Conservation (phyloP, 1,140 invertebrate species). For the Heliconius hermathena region DNA sequence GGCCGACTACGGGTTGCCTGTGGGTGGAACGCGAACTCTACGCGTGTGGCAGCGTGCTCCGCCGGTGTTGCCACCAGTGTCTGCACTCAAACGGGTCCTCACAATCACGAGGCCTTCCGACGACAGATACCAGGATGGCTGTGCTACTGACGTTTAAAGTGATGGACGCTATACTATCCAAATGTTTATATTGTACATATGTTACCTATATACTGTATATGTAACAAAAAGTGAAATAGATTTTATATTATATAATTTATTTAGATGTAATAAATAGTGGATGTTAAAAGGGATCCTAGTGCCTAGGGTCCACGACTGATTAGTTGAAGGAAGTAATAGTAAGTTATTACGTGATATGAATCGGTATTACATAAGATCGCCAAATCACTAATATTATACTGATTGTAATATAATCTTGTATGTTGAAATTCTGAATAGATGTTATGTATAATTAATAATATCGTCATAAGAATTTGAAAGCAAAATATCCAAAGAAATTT, state of each 20-base stretch:
- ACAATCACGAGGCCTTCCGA: conserved; percentile 91
- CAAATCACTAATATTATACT: conserved; percentile 72
- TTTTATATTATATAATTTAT: conserved; percentile 81
- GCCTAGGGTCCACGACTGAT: conserved; percentile 74
- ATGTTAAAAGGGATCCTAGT: conserved; percentile 71
- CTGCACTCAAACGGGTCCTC: conserved; percentile 89
- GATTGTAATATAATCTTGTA: conserved; percentile 68
- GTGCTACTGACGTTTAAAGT: conserved; percentile 92
- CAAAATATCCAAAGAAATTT: conserved; percentile 73
- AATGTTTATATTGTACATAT: conserved; percentile 71
- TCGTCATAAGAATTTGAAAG: conserved; percentile 45
- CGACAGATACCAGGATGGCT: conserved; percentile 95
- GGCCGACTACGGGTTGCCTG: conserved; percentile 89
- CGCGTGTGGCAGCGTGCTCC: conserved; percentile 93
- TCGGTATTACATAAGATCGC: conserved; percentile 76
- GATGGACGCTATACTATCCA: conserved; percentile 44
- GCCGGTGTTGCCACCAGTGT: conserved; percentile 90
- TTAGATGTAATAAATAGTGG: conserved; percentile 65
- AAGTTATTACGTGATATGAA: conserved; percentile 75
- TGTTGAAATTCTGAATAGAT: conserved; percentile 72
- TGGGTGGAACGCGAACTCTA: conserved; percentile 88
- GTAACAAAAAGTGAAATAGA: conserved; percentile 72
- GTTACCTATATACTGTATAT: conserved; percentile 60
- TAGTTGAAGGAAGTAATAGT: conserved; percentile 76
- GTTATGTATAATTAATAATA: conserved; percentile 56